Conservation (phyloP, 2,113 vertebrate genomes). For the Emydocephalus ijimae region DNA sequence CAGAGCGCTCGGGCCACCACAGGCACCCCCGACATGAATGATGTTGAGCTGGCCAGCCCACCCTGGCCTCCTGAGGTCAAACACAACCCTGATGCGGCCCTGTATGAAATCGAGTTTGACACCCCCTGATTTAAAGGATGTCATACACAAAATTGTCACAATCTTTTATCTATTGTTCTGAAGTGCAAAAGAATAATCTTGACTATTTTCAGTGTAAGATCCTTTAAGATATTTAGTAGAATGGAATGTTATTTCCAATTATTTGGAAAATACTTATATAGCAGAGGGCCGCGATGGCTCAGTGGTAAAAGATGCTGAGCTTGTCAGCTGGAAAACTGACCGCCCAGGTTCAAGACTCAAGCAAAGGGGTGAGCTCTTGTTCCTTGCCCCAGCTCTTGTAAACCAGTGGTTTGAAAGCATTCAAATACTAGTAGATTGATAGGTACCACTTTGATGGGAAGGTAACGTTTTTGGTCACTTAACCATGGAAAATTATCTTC, state of each 20-base stretch:
- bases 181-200: not conserved
- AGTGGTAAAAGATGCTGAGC: not conserved
- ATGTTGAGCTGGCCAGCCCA: too few species aligned
- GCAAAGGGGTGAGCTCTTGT: not conserved
- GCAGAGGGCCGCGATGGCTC: not conserved
- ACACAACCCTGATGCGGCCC: too few species aligned
- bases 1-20: too few species aligned
- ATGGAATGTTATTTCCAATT: not conserved
- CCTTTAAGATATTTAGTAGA: not conserved
- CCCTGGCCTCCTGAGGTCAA: too few species aligned
- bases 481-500: not conserved
- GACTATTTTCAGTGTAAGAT: not conserved
- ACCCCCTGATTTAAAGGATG: not conserved
- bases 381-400: not conserved
- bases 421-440: not conserved
- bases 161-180: not conserved
- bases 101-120: too few species aligned
- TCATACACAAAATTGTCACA: not conserved
- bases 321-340: not conserved
- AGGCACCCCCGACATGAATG: too few species aligned
- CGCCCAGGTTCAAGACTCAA: not conserved
- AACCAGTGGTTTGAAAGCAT: not conserved
- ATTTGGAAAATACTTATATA: not conserved
- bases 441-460: not conserved
- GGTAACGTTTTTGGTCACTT: not conserved